phyloP scores from a whole-genome alignment of 2,797 vertebrate species.

The Tangara arthus region DNA sequence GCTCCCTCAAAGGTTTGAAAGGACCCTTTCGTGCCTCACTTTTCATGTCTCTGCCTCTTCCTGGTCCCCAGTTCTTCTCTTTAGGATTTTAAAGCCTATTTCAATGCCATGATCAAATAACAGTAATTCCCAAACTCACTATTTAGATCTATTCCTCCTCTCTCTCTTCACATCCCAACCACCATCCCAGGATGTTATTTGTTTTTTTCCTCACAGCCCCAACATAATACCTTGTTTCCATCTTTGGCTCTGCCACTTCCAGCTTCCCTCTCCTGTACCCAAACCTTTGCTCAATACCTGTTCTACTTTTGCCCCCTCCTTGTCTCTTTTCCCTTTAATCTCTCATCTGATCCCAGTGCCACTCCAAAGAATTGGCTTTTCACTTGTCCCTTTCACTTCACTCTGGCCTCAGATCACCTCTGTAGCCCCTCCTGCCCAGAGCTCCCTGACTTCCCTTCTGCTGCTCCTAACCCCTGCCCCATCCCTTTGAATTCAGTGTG shows the following conservation, averaged over 20 bases:
- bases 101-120: neutral
- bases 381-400: neutral
- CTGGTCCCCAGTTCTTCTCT: neutral
- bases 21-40: neutral
- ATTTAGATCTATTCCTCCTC: neutral
- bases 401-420: neutral
- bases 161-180: neutral
- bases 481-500: neutral
- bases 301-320: neutral
- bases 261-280: neutral
- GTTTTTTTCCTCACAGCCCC: neutral
- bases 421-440: accelerated
- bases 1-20: neutral
- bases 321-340: neutral
- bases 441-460: neutral
- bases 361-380: neutral
- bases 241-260: neutral
- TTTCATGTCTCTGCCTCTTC: neutral
- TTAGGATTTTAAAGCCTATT: neutral
- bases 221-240: neutral
- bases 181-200: neutral
- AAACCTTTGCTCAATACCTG: neutral
- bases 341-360: neutral
- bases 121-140: neutral
- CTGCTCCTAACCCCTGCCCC: neutral